phyloP scores from a whole-genome alignment of 2,113 vertebrate genomes.

The Puma concolor region DNA sequence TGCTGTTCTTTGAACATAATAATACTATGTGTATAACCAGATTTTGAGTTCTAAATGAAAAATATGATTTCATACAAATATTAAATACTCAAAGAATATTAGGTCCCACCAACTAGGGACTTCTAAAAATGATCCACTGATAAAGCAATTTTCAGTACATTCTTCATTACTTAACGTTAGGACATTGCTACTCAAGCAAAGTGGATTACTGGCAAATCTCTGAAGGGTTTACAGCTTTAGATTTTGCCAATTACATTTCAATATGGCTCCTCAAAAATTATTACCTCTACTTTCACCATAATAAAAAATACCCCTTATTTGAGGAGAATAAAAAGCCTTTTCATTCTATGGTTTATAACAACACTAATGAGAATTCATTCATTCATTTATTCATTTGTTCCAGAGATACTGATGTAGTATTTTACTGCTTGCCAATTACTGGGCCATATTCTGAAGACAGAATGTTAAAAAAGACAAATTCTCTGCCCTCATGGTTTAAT shows the following conservation, averaged over 20 bases:
- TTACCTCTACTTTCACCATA: neutral
- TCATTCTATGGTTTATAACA: neutral
- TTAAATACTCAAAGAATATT: neutral
- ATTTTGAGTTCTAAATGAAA: neutral
- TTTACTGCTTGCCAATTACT: neutral
- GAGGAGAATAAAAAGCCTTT: neutral
- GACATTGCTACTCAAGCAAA: fast-evolving
- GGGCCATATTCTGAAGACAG: neutral
- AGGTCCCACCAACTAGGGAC: neutral
- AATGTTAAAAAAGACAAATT: neutral
- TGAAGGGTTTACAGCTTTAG: neutral
- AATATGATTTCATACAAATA: neutral
- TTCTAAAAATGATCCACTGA: neutral
- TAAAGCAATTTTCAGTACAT: neutral
- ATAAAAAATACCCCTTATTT: neutral
- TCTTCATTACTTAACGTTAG: neutral
- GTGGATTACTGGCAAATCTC: neutral
- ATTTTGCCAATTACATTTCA: neutral
- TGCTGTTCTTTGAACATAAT: neutral
- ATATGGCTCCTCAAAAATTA: neutral
- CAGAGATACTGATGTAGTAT: neutral
- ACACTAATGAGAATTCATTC: neutral
- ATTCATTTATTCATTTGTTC: neutral
- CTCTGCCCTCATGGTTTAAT: neutral
- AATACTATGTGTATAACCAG: neutral